Percentiles rank a stretch among this genome's conserved stretches.
Evolutionary conservation across 2,888 invertebrate genomes (phyloP).

Genomic region (Aleiodes testaceus): DNA sequence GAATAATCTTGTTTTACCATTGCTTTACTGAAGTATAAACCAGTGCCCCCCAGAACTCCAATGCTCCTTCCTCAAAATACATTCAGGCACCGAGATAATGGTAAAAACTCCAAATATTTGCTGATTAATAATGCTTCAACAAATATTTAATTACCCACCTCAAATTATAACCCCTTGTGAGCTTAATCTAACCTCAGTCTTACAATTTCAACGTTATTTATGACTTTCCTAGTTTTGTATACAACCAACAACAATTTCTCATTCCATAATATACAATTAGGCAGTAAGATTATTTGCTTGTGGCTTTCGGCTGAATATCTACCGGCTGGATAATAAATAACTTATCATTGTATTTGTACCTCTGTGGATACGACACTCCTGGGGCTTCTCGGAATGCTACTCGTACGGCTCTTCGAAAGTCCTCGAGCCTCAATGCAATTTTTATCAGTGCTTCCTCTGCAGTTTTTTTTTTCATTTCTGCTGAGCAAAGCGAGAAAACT

Average conservation of each 20-base stretch:
- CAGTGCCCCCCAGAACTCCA: too few relatives aligned
- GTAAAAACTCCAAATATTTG: too few relatives aligned
- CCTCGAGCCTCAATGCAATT: constrained; percentile 19
- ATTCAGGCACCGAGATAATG: too few relatives aligned
- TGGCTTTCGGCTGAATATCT: constrained; percentile 13
- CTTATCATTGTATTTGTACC: neutral
- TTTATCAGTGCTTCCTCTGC: too few relatives aligned
- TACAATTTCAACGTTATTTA: neutral
- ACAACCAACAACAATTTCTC: constrained; percentile 5
- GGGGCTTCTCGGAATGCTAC: constrained; percentile 14
- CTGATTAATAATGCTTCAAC: too few relatives aligned
- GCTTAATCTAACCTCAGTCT: constrained; percentile 22
- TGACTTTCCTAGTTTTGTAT: neutral
- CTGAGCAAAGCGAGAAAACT: constrained; percentile 12
- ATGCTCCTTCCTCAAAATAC: too few relatives aligned
- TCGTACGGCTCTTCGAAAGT: neutral
- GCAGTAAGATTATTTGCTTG: constrained; percentile 8
- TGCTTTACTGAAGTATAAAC: too few relatives aligned
- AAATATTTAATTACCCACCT: too few relatives aligned
- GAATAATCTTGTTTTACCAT: too few relatives aligned
- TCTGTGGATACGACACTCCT: neutral
- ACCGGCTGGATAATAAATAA: constrained; percentile 6
- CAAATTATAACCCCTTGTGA: neutral
- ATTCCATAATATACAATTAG: constrained; percentile 12
- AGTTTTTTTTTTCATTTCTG: neutral